phyloP scores from a whole-genome alignment of 2,797 vertebrate species.

The Malacoctenus gilli region DNA sequence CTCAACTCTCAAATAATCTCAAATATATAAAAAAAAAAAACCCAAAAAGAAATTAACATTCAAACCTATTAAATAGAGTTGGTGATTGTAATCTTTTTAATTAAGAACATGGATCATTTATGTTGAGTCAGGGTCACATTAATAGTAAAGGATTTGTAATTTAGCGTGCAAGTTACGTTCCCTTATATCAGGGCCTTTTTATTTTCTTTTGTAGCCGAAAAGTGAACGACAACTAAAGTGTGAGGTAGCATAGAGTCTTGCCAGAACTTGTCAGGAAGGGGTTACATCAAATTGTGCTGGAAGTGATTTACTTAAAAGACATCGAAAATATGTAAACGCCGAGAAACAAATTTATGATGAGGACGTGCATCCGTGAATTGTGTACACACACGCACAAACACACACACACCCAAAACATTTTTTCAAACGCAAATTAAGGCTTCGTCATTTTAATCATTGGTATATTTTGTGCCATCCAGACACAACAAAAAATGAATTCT shows the following conservation, averaged over 20 bases:
- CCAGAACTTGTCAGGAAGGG: conserved; percentile 22
- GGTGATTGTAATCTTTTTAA: conserved; percentile 46
- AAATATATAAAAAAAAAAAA: conserved; percentile 46
- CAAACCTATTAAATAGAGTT: conserved; percentile 32
- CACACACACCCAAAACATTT: conserved; percentile 44
- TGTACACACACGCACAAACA: conserved; percentile 43
- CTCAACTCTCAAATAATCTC: conserved; percentile 44
- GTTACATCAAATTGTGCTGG: conserved; percentile 37
- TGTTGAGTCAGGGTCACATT: conserved; percentile 16
- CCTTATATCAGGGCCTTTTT: conserved; percentile 5
- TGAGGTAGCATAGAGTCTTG: conserved; percentile 62
- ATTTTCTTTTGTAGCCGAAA: conserved; percentile 29
- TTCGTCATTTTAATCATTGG: conserved; percentile 66
- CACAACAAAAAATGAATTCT: conserved; percentile 14
- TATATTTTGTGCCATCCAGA: conserved; percentile 48
- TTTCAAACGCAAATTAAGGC: conserved; percentile 64
- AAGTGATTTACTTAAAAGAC: conserved; percentile 30
- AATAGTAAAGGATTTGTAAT: conserved; percentile 18
- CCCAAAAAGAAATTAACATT: conserved; percentile 35
- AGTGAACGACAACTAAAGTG: conserved; percentile 26
- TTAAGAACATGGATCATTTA: conserved; percentile 9
- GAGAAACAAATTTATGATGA: conserved; percentile 22
- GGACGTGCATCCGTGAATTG: conserved; percentile 39
- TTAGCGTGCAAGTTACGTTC: conserved; percentile 37
- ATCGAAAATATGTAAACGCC: conserved; percentile 18